Conservation (phyloP, 2,888 invertebrate species). For the Trachelus troglodyta region DNA sequence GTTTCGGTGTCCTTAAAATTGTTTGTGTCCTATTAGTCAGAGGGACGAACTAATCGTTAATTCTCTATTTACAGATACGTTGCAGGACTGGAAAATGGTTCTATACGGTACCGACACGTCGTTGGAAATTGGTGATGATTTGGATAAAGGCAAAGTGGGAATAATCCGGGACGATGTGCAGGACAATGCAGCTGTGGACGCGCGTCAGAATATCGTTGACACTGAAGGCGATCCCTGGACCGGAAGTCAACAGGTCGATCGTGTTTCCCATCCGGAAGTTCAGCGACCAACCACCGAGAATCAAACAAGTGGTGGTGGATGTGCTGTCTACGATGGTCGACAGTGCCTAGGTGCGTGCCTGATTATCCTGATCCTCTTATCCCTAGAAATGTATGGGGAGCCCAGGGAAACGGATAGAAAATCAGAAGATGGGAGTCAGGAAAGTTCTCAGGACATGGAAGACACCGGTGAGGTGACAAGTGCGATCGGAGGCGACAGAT, state of each 20-base stretch:
- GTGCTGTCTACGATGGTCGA: constrained; percentile 44
- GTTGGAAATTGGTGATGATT: constrained; percentile 58
- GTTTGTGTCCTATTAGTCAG: too few species aligned
- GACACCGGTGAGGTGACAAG: too few species aligned
- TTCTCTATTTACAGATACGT: constrained; percentile 50
- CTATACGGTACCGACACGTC: constrained; percentile 81
- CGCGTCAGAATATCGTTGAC: constrained; percentile 49
- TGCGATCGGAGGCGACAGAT: too few species aligned
- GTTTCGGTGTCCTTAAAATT: too few species aligned
- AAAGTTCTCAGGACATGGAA: too few species aligned
- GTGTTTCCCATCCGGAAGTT: constrained; percentile 58
- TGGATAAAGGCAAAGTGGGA: constrained; percentile 50
- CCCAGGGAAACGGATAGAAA: too few species aligned
- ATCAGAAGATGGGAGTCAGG: too few species aligned
- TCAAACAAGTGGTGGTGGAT: constrained; percentile 49
- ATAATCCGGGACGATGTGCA: constrained; percentile 33
- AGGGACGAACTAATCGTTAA: too few species aligned
- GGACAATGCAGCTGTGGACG: constrained; percentile 37
- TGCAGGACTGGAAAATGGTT: constrained; percentile 84
- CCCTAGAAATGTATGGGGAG: constrained; percentile 17
- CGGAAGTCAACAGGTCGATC: constrained; percentile 58
- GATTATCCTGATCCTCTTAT: constrained; percentile 55
- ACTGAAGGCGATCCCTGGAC: constrained; percentile 54
- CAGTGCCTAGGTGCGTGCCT: constrained; percentile 64
- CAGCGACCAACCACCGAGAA: constrained; percentile 59